phyloP scores from a whole-genome alignment of 2,888 invertebrate genomes.

The Thecophora atra region DNA sequence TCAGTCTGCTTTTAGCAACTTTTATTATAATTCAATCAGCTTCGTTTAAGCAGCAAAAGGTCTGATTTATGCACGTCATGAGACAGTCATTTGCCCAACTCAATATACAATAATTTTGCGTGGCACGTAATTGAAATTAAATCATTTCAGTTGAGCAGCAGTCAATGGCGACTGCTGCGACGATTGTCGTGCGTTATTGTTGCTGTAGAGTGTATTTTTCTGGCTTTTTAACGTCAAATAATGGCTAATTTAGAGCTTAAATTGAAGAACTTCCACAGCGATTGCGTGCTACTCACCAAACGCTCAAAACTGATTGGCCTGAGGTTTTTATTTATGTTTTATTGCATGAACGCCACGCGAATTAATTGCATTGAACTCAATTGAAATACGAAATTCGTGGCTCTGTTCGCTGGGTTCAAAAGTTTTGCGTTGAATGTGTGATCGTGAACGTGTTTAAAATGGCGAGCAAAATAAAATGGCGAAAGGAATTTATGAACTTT shows the following conservation, averaged over 20 bases:
- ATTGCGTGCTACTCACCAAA: slow-evolving; percentile 20
- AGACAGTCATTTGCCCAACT: slow-evolving; percentile 5
- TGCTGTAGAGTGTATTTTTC: neutral
- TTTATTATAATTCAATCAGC: slow-evolving; percentile 5
- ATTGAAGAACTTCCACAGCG: slow-evolving; percentile 2
- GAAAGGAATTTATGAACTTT: too few relatives aligned
- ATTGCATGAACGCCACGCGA: slow-evolving; percentile 6
- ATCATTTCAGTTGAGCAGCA: slow-evolving; percentile 49
- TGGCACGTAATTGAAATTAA: slow-evolving; percentile 51
- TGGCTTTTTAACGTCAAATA: neutral
- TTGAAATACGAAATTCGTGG: slow-evolving; percentile 5
- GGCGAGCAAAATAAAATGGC: slow-evolving; percentile 15
- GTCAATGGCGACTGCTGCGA: slow-evolving; percentile 38
- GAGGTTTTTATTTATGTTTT: slow-evolving; percentile 7
- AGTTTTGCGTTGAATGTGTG: slow-evolving; percentile 3
- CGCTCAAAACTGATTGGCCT: neutral
- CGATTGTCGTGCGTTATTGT: neutral
- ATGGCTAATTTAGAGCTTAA: slow-evolving; percentile 8
- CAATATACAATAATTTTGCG: slow-evolving; percentile 43
- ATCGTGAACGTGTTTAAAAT: slow-evolving; percentile 10
- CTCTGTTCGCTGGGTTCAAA: neutral
- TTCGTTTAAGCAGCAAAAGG: neutral
- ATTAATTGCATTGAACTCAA: slow-evolving; percentile 11
- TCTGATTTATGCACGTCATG: slow-evolving; percentile 26
- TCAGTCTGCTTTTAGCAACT: neutral